Base-by-base conservation (phyloP, 2,888 invertebrate genomes). In the Acheta domesticus region DNA sequence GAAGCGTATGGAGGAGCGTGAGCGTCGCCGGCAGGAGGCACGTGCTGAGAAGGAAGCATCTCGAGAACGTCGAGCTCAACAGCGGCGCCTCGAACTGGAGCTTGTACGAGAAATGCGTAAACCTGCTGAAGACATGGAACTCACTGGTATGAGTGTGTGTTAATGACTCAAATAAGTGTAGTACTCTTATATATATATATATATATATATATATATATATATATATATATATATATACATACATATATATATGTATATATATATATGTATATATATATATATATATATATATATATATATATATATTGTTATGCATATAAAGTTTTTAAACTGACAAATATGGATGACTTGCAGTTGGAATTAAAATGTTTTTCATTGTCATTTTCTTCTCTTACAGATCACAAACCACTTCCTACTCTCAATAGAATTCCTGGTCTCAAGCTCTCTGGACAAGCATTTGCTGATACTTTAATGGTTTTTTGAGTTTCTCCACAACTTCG, bases 401-500 rank as follows among this genome's bases (percentile, higher is more conserved):
- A 93, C 84, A 91, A 92, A 85, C 88, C 91, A 0, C 87, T 95
- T 82, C 95, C 95, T 0, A 89, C 91, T 5, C 88, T 95, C 79
- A 91, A 92, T 79, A 89, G 97, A 83, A 92, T 98, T 83, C 92
- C 93, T 0, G 95, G 95, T 1, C 88, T 96, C 79, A 92, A 92
- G 85, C 88, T 99, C 78, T 90, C 94, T 1, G 97, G 96, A 0
- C 93, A 94, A 85, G 97, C 97, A 0, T 96, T 97, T 89, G 94
- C 96, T 0, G 96, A 98, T 87, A 89, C 95, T 75, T 89, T 99
- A 36, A 98, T 98, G 93, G 94, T 96, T n/a, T n/a, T 94, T 95
- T 85, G 98, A 99, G 88, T 99, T 99, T 86, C 89, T 98, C 83
- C 95, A 97, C 85, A 98, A 97, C 88, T 99, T 99, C 86, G 96